These are phyloP conservation scores for Corydoras sp. DNA, from an alignment of 2,113 vertebrate species.

Conservation along the genomic window DNA sequence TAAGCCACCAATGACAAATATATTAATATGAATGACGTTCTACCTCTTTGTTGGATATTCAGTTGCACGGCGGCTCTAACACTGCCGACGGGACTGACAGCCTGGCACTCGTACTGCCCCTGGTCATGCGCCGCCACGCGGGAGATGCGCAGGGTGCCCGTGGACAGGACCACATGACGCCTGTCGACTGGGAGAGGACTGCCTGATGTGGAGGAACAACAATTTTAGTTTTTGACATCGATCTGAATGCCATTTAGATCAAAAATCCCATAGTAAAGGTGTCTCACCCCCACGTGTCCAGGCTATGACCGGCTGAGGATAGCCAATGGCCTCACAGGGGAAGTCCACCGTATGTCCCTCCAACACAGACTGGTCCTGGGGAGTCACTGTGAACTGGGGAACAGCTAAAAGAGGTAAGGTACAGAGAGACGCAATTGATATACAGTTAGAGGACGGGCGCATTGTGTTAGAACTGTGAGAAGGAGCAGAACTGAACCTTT, in stretches of 20 bases:
- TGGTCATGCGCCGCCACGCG: slow-evolving; percentile 87
- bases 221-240: neutral
- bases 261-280: neutral
- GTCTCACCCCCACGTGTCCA: slow-evolving; percentile 89
- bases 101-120: slow-evolving; percentile 96
- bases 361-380: slow-evolving; percentile 82
- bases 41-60: slow-evolving; percentile 86
- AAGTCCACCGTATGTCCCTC: slow-evolving; percentile 93
- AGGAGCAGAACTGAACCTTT: slow-evolving; percentile 30
- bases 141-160: slow-evolving; percentile 81
- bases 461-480: slow-evolving; percentile 24
- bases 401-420: slow-evolving; percentile 63
- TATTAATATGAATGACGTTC: slow-evolving; percentile 2
- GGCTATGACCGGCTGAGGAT: slow-evolving; percentile 87
- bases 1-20: too few relatives aligned
- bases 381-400: slow-evolving; percentile 86
- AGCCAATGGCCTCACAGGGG: slow-evolving; percentile 84
- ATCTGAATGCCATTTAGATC: too few relatives aligned
- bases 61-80: slow-evolving; percentile 74
- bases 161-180: slow-evolving; percentile 78
- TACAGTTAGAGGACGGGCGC: slow-evolving; percentile 18
- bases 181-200: slow-evolving; percentile 83
- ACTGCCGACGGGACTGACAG: slow-evolving; percentile 86
- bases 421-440: slow-evolving; percentile 22
- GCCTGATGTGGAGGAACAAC: slow-evolving; percentile 55